Conservation (phyloP, 2,888 invertebrate genomes). For the Leuctra nigra region DNA sequence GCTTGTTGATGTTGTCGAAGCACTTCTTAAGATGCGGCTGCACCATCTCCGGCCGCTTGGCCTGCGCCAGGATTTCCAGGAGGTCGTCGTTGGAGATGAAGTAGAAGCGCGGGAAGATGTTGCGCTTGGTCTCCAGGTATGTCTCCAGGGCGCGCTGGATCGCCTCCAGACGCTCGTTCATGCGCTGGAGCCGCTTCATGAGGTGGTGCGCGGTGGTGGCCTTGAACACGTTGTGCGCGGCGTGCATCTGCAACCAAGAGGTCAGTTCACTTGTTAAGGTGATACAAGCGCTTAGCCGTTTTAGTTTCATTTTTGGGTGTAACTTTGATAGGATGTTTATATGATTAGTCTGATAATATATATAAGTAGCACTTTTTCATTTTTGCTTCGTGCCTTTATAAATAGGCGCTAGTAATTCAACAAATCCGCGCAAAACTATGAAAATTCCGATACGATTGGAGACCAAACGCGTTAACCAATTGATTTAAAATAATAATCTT, state of each 20-base stretch:
- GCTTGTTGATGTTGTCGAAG: conserved; percentile 75
- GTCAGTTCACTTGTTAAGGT: too few relatives aligned
- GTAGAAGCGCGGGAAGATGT: conserved; percentile 77
- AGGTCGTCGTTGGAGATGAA: conserved; percentile 79
- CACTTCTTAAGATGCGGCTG: conserved; percentile 84
- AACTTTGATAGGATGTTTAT: too few relatives aligned
- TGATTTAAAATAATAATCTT: too few relatives aligned
- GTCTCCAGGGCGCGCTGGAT: conserved; percentile 78
- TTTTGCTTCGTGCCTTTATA: too few relatives aligned
- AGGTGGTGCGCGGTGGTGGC: conserved; percentile 52
- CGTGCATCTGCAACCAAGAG: conserved; percentile 43
- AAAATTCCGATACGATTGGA: too few relatives aligned
- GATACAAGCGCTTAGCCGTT: too few relatives aligned
- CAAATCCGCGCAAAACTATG: too few relatives aligned
- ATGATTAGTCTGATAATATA: too few relatives aligned
- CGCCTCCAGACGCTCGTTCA: conserved; percentile 68
- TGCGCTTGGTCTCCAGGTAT: conserved; percentile 84
- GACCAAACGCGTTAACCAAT: too few relatives aligned
- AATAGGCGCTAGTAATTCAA: too few relatives aligned
- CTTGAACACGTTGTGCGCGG: conserved; percentile 51
- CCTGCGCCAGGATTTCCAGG: conserved; percentile 78
- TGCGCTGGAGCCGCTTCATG: conserved; percentile 58
- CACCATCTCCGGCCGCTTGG: conserved; percentile 73
- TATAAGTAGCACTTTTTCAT: too few relatives aligned
- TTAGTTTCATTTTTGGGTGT: too few relatives aligned